Evolutionary conservation across 2,888 invertebrate species (phyloP).

Genomic region (Eristalis arbustorum): DNA sequence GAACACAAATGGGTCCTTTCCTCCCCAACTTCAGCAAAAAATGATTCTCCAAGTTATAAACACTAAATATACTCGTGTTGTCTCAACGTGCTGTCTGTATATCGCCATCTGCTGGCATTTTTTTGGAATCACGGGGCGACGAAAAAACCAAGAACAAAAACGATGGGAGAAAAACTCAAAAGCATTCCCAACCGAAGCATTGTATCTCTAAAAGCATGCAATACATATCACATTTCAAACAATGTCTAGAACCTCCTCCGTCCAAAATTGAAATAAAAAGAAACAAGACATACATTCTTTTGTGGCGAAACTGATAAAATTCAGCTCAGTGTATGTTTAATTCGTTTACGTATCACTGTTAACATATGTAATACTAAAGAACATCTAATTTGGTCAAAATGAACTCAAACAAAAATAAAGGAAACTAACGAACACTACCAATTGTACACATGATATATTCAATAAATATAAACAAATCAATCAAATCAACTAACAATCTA

Average conservation of each 20-base stretch:
- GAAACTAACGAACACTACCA: conserved; percentile 1
- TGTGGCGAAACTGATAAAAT: conserved; percentile 45
- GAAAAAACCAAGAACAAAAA: too few species aligned
- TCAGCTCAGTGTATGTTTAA: conserved; percentile 41
- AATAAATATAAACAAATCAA: conserved; percentile 12
- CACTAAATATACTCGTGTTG: too few species aligned
- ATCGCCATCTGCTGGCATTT: too few species aligned
- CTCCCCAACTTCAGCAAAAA: too few species aligned
- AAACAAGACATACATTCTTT: conserved; percentile 13
- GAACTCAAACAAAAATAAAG: neutral
- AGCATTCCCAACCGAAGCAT: too few species aligned
- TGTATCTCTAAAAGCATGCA: neutral
- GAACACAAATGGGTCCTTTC: too few species aligned
- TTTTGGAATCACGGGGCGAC: too few species aligned
- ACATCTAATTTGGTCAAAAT: neutral
- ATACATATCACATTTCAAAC: neutral
- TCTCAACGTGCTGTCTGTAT: too few species aligned
- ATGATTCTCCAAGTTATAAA: too few species aligned
- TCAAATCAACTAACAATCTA: conserved; percentile 34
- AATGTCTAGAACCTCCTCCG: neutral
- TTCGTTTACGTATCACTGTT: conserved; percentile 9
- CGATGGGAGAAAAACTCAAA: too few species aligned
- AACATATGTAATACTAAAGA: conserved; percentile 18
- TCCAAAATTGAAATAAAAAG: neutral
- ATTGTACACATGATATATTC: neutral